Base-by-base conservation (phyloP, 1,140 invertebrate species). In the Drosophila bipectinata region DNA sequence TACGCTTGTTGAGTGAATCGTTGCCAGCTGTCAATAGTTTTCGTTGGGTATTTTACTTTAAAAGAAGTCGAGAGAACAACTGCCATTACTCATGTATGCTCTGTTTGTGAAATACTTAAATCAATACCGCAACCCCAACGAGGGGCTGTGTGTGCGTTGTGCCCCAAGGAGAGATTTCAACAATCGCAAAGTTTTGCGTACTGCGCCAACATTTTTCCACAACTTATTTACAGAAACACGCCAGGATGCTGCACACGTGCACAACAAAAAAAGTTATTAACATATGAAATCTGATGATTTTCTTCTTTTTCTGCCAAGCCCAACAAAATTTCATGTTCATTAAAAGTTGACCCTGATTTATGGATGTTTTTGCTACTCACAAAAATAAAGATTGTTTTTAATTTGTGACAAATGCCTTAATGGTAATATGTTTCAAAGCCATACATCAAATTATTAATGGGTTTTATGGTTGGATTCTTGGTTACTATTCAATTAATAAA, bases 121-220 rank as follows among this genome's bases (percentile, higher is more conserved):
- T 63, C 59, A 67, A 52, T 51, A 64, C 26, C 34, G 59, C 34
- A 52, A 51, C 32, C 58, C 21, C 14, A 62, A 4, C 58, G 15
- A 28, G 10, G 10, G 48, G 62, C 8, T 18, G n/a, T n/a, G 41
- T 12, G 41, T 44, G 41, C 5, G n/a, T 7, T 15, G 58, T 15
- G 63, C 63, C 60, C 63, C 63, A 52, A 67, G 66, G 41, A 56
- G 24, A 63, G 41, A 39, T 69, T 69, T 67, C 51, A 52, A 68
- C 66, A 69, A 69, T 47, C 26, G 41, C 68, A 56, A 69, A 69
- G 63, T 56, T 68, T 68, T 68, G 49, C 63, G 48, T 69, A 26
- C 44, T 56, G 32, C 39, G 51, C 21, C 48, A 68, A 68, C 51
- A 56, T 55, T 56, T 68, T 56, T 44, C 52, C 41, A 24, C n/a